Percentiles rank a stretch among this genome's conserved stretches.
Evolutionary conservation across 2,113 vertebrate species (phyloP).

Genomic region (Artemisiospiza belli): DNA sequence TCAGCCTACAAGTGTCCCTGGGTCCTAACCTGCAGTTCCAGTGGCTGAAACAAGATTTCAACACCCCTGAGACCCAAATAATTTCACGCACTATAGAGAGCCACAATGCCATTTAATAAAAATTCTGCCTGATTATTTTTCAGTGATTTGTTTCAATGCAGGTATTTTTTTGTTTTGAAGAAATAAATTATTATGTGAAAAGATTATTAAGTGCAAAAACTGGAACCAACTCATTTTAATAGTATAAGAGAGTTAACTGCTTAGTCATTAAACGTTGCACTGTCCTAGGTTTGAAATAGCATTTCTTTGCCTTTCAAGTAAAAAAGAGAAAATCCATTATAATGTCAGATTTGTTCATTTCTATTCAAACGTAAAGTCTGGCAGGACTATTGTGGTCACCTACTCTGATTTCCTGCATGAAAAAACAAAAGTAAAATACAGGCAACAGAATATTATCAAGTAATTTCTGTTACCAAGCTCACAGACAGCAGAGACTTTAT

Average conservation of each 20-base stretch:
- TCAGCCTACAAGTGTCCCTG: background rate
- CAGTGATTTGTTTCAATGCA: background rate
- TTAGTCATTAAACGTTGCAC: background rate
- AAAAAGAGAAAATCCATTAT: background rate
- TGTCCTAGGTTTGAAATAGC: background rate
- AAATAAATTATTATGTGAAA: background rate
- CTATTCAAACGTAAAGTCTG: slow-evolving; percentile 1
- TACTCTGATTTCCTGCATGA: slow-evolving; percentile 31
- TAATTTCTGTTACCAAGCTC: background rate
- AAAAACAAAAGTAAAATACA: slow-evolving; percentile 27
- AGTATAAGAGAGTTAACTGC: background rate
- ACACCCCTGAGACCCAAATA: background rate
- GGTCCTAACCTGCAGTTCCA: background rate
- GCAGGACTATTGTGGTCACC: background rate
- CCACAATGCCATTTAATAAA: background rate
- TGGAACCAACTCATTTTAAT: background rate
- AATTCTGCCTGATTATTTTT: background rate
- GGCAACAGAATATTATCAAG: background rate
- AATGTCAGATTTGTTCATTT: slow-evolving; percentile 8
- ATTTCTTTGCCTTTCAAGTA: slow-evolving; percentile 11
- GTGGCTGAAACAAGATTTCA: background rate
- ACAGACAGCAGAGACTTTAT: background rate
- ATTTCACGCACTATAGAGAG: background rate
- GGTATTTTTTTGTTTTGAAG: background rate
- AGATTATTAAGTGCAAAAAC: background rate